Conservation (phyloP, 2,888 invertebrate species). For the Campoletis raptor region DNA sequence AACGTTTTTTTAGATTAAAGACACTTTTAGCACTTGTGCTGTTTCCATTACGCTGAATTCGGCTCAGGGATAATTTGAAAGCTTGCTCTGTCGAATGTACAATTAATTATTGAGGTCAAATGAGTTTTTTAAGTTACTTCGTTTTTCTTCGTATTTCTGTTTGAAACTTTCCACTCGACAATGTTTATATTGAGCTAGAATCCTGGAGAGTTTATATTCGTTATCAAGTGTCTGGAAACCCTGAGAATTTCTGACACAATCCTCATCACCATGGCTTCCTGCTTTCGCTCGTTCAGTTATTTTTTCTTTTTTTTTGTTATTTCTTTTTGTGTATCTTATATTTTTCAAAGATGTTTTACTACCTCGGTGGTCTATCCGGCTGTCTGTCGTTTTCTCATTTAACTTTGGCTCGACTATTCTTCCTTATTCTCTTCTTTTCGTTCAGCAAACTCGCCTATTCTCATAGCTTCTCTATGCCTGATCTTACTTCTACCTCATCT, state of each 20-base stretch:
- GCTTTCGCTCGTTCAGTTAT: conserved; percentile 17
- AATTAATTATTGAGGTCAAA: neutral
- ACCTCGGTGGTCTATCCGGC: conserved; percentile 45
- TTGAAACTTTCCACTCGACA: conserved; percentile 18
- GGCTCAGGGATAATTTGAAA: too few species aligned
- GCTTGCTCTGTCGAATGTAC: neutral
- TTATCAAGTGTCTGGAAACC: conserved; percentile 12
- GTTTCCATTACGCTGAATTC: neutral
- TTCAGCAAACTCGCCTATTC: conserved; percentile 31
- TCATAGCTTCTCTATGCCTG: conserved; percentile 35
- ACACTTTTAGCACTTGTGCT: neutral
- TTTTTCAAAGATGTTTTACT: conserved; percentile 35
- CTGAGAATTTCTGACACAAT: conserved; percentile 38
- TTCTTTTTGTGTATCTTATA: neutral
- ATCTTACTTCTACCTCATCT: conserved; percentile 45
- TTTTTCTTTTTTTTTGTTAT: neutral
- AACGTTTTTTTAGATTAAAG: neutral
- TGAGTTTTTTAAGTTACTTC: neutral
- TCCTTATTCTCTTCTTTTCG: conserved; percentile 32
- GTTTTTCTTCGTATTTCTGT: neutral
- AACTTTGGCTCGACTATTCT: conserved; percentile 36
- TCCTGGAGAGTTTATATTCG: neutral
- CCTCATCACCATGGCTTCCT: conserved; percentile 29
- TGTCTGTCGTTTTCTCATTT: conserved; percentile 49
- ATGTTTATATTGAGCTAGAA: neutral